Evolutionary conservation across 1,140 invertebrate genomes (phyloP).

Genomic region (Eufriesea mexicana): DNA sequence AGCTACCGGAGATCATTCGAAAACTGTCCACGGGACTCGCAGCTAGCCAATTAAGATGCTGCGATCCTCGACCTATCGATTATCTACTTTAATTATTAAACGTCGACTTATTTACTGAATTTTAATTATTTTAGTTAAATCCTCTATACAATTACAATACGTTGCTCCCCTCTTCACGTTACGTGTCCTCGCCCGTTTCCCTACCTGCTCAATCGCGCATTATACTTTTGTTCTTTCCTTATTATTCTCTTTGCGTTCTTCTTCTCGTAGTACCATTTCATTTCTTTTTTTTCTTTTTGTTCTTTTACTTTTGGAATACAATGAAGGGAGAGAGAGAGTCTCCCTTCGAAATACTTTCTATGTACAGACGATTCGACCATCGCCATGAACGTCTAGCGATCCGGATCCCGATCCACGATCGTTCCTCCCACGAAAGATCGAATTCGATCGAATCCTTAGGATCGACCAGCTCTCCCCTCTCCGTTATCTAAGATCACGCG

Average conservation of each 20-base stretch:
- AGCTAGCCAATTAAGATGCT: conserved; percentile 81
- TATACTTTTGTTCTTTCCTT: background rate
- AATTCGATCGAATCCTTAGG: too few species aligned
- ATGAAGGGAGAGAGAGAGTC: background rate
- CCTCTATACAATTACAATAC: conserved; percentile 76
- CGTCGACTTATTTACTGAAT: conserved; percentile 80
- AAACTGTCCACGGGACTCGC: conserved; percentile 82
- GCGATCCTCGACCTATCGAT: conserved; percentile 82
- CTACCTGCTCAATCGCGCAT: conserved; percentile 59
- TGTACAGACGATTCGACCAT: conserved; percentile 43
- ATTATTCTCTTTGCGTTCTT: conserved; percentile 36
- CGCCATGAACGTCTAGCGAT: conserved; percentile 2
- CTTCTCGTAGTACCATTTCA: conserved; percentile 38
- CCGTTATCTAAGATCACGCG: background rate
- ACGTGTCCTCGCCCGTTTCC: conserved; percentile 55
- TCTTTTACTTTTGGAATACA: conserved; percentile 48
- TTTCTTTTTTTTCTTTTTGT: conserved; percentile 47
- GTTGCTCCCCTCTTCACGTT: conserved; percentile 61
- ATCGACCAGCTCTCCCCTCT: too few species aligned
- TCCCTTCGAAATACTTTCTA: conserved; percentile 26
- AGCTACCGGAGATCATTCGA: conserved; percentile 83
- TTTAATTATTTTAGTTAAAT: conserved; percentile 79
- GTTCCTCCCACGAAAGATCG: background rate
- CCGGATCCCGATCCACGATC: background rate
- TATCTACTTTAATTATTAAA: conserved; percentile 82